Conservation (phyloP, 2,888 invertebrate genomes). For the Amphipyra tragopoginis region DNA sequence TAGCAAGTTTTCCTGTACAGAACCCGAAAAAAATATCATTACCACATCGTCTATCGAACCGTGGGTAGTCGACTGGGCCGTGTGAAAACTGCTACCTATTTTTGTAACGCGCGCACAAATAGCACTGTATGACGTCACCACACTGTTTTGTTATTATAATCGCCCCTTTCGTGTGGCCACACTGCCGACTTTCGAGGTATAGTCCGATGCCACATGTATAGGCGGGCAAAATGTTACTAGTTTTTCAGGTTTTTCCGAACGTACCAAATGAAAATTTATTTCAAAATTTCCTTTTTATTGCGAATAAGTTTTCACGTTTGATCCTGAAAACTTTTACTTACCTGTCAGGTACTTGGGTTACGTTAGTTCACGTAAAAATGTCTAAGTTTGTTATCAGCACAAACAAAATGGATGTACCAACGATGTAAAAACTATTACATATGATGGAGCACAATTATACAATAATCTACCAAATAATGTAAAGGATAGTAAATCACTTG, state of each 20-base stretch:
- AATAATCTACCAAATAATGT: too few species aligned
- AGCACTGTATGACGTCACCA: conserved; percentile 66
- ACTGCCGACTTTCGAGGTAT: conserved; percentile 20
- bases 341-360: too few species aligned
- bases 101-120: conserved; percentile 72
- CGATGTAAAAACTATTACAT: too few species aligned
- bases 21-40: conserved; percentile 29
- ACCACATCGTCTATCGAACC: conserved; percentile 39
- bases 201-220: neutral
- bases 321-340: too few species aligned
- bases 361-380: too few species aligned
- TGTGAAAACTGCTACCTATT: conserved; percentile 72
- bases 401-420: too few species aligned
- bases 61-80: conserved; percentile 62
- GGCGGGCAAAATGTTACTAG: neutral
- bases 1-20: conserved; percentile 18
- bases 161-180: conserved; percentile 53
- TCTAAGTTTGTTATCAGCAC: too few species aligned
- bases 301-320: too few species aligned
- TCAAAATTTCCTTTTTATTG: too few species aligned
- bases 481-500: too few species aligned
- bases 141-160: conserved; percentile 64
- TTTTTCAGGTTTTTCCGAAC: neutral
- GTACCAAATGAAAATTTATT: too few species aligned
- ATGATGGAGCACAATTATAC: too few species aligned